A percentile compares a stretch with the other conserved stretches of the same genome.
Conservation (phyloP, 2,797 vertebrate species). For the Melanotaenia pygmaea region DNA sequence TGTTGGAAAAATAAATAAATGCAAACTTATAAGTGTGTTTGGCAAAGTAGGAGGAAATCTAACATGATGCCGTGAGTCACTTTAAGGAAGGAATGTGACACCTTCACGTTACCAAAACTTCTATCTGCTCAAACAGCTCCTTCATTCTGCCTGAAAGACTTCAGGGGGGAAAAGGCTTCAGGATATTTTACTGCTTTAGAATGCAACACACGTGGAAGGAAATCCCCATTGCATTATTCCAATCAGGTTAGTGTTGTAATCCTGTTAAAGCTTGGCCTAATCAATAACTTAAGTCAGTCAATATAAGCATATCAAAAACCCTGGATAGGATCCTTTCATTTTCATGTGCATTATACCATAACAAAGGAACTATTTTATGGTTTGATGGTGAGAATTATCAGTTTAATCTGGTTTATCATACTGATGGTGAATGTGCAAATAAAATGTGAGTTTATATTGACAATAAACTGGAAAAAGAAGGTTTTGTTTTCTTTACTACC, state of each 20-base stretch:
- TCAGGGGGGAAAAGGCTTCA: neutral
- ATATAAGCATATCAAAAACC: conserved; percentile 72
- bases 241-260: conserved; percentile 79
- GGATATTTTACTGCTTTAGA: conserved; percentile 20
- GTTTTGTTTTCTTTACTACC: neutral
- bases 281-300: conserved; percentile 74
- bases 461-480: neutral
- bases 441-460: neutral
- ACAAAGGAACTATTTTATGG: neutral
- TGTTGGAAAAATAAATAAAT: conserved; percentile 6
- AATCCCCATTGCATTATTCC: conserved; percentile 74
- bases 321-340: conserved; percentile 56
- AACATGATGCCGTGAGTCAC: conserved; percentile 55
- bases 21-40: neutral
- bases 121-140: conserved; percentile 35
- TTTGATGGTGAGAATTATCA: conserved; percentile 8
- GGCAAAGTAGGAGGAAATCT: conserved; percentile 44
- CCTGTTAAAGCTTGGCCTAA: conserved; percentile 73
- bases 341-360: conserved; percentile 28
- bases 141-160: conserved; percentile 8
- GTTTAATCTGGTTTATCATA: conserved; percentile 22
- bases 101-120: conserved; percentile 51
- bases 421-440: neutral
- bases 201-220: conserved; percentile 34
- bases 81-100: conserved; percentile 73